phyloP scores from a whole-genome alignment of 2,888 invertebrate species.

The Leucozona laternaria region DNA sequence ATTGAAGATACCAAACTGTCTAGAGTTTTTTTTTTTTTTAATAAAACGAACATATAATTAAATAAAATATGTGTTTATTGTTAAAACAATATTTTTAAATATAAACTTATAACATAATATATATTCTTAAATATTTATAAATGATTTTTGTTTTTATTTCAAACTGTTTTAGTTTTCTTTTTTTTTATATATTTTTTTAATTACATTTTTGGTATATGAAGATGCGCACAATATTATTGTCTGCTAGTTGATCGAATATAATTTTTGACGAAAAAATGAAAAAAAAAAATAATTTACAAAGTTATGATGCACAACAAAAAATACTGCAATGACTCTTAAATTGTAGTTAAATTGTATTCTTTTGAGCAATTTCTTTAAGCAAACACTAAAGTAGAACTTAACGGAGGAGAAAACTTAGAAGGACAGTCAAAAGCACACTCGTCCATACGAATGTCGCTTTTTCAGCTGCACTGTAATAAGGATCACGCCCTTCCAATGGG shows the following conservation, averaged over 20 bases:
- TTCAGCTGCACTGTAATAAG: slow-evolving; percentile 63
- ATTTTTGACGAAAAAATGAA: background rate
- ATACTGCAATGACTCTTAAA: slow-evolving; percentile 44
- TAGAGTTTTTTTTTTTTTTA: too few relatives aligned
- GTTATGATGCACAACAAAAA: slow-evolving; percentile 45
- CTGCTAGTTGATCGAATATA: background rate
- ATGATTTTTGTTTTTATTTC: slow-evolving; percentile 5
- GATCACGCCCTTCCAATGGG: slow-evolving; percentile 71
- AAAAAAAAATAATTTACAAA: slow-evolving; percentile 40
- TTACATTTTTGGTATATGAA: slow-evolving; percentile 71
- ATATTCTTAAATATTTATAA: slow-evolving; percentile 12
- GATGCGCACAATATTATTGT: slow-evolving; percentile 21
- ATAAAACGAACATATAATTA: background rate
- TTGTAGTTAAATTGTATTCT: background rate
- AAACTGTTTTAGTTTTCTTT: background rate
- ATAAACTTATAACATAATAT: slow-evolving; percentile 15
- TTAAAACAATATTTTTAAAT: slow-evolving; percentile 8
- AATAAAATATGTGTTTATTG: slow-evolving; percentile 21
- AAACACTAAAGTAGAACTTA: slow-evolving; percentile 8
- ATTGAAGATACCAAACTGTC: too few relatives aligned
- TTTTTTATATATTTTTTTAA: slow-evolving; percentile 19
- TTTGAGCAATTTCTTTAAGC: slow-evolving; percentile 45
- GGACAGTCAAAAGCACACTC: slow-evolving; percentile 37
- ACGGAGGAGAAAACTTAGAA: slow-evolving; percentile 36
- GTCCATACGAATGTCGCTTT: slow-evolving; percentile 30